phyloP scores from a whole-genome alignment of 2,888 invertebrate genomes.

The Tenthredo scrophulariae region DNA sequence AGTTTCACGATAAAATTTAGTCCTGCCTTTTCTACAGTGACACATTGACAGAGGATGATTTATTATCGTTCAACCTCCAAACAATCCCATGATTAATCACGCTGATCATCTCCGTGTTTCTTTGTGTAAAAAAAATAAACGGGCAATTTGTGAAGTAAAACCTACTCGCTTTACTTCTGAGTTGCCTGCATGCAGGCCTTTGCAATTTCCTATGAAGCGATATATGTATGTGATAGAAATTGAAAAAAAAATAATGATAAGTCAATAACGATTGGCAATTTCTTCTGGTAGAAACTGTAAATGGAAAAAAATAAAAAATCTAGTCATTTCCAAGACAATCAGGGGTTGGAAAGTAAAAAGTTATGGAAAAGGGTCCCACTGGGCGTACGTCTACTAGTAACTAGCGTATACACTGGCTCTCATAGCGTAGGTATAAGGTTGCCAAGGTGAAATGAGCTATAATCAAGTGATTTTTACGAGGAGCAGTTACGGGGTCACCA shows the following conservation, averaged over 20 bases:
- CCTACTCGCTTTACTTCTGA: too few relatives aligned
- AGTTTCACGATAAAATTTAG: constrained; percentile 48
- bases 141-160: too few relatives aligned
- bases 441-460: constrained; percentile 47
- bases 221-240: background rate
- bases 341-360: background rate
- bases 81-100: constrained; percentile 52
- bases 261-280: background rate
- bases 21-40: background rate
- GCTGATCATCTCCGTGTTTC: constrained; percentile 30
- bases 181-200: too few relatives aligned
- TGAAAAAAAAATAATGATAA: background rate
- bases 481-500: constrained; percentile 67
- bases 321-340: constrained; percentile 37
- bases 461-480: constrained; percentile 73
- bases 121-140: constrained; percentile 42
- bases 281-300: background rate
- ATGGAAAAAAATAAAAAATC: background rate
- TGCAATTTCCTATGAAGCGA: background rate
- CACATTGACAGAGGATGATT: constrained; percentile 51
- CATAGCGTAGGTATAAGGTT: background rate
- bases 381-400: background rate
- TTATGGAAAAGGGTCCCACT: constrained; percentile 18
- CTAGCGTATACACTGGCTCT: background rate
- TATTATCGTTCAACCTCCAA: constrained; percentile 13